Percentiles rank a stretch among this genome's conserved stretches.
Conservation (phyloP, 2,888 invertebrate species). For the Poecilobothrus nobilitatus region DNA sequence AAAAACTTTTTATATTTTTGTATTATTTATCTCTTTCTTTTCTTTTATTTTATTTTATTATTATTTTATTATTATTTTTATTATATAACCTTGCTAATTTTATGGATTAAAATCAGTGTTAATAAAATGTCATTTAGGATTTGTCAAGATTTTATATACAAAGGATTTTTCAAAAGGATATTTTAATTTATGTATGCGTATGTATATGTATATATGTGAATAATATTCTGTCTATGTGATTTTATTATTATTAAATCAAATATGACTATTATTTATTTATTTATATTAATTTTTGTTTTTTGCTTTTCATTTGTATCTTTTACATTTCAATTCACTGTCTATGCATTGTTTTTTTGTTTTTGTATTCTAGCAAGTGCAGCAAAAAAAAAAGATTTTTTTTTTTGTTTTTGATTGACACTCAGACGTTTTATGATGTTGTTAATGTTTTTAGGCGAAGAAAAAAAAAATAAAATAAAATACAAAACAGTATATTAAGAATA, state of each 20-base stretch:
- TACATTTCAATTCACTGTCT: too few relatives aligned
- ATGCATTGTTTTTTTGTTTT: too few relatives aligned
- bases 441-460: too few relatives aligned
- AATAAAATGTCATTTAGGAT: conserved; percentile 23
- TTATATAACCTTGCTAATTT: conserved; percentile 3
- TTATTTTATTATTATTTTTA: too few relatives aligned
- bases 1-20: too few relatives aligned
- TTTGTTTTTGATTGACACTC: background rate
- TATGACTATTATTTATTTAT: too few relatives aligned
- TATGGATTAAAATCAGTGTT: background rate
- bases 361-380: background rate
- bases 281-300: background rate
- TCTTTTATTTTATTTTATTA: too few relatives aligned
- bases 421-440: too few relatives aligned
- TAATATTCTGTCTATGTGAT: background rate
- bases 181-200: background rate
- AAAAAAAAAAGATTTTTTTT: background rate
- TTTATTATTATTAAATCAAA: background rate
- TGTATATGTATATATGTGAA: background rate
- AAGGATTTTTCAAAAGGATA: background rate
- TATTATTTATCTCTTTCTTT: too few relatives aligned
- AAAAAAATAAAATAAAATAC: too few relatives aligned
- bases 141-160: conserved; percentile 10
- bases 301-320: background rate
- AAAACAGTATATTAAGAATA: too few relatives aligned